Evolutionary conservation across 2,888 invertebrate genomes (phyloP).

Genomic region (Neoitamus cyanurus): DNA sequence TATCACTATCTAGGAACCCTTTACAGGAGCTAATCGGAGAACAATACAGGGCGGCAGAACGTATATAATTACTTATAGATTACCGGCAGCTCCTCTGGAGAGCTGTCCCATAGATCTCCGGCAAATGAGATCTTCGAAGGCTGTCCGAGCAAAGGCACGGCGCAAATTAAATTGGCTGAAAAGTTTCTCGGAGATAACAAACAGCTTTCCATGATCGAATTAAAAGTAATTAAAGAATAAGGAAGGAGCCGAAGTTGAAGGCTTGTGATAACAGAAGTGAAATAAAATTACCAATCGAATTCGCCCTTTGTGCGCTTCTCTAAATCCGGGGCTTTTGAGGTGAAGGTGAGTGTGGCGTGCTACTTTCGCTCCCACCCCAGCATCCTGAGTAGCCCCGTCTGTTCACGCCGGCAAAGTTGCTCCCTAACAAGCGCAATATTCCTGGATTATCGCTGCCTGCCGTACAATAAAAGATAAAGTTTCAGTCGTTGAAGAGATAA

Average conservation of each 20-base stretch:
- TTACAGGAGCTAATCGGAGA: not conserved
- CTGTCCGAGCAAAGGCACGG: not conserved
- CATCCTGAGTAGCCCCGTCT: not conserved
- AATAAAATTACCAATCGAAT: slow-evolving; percentile 40
- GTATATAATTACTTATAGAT: slow-evolving; percentile 6
- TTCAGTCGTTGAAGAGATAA: slow-evolving; percentile 32
- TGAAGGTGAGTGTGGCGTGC: not conserved
- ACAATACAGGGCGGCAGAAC: not conserved
- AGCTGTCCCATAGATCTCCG: not conserved
- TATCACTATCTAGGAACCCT: slow-evolving; percentile 4
- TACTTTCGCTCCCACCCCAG: not conserved
- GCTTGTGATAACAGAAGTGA: slow-evolving; percentile 40
- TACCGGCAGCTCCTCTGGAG: not conserved
- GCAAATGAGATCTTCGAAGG: not conserved
- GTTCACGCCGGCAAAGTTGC: slow-evolving; percentile 3
- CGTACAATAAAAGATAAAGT: slow-evolving; percentile 42
- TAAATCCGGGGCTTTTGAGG: not conserved
- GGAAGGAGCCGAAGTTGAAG: not conserved
- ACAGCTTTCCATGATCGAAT: slow-evolving; percentile 23
- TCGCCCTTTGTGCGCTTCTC: not conserved
- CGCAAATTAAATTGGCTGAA: slow-evolving; percentile 16
- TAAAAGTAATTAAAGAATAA: slow-evolving; percentile 43
- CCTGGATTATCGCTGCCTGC: slow-evolving; percentile 21
- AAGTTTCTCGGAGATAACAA: slow-evolving; percentile 17
- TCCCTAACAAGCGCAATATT: slow-evolving; percentile 3